phyloP scores from a whole-genome alignment of 2,113 vertebrate genomes.

The Xerus inauris region DNA sequence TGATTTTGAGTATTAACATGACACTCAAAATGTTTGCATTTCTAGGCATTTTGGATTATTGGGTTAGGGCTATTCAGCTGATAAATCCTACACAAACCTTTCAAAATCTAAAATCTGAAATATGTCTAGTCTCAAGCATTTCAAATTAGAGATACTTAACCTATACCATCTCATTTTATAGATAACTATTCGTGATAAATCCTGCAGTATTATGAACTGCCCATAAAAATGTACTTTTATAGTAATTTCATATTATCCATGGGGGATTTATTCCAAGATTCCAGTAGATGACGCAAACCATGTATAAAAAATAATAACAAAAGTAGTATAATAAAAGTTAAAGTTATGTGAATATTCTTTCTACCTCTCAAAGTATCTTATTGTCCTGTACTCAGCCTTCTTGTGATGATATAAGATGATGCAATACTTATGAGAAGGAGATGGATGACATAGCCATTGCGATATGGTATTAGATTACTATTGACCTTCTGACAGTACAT shows the following conservation, averaged over 20 bases:
- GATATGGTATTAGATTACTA: not conserved
- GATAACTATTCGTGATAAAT: not conserved
- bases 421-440: not conserved
- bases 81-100: not conserved
- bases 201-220: not conserved
- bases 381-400: not conserved
- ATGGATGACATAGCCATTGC: not conserved
- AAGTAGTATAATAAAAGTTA: not conserved
- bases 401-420: not conserved
- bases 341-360: no score
- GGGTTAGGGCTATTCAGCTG: not conserved
- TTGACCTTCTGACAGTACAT: not conserved
- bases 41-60: not conserved
- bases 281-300: not conserved
- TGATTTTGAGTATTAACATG: not conserved
- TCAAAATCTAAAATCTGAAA: not conserved
- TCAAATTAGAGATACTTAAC: not conserved
- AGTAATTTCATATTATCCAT: not conserved
- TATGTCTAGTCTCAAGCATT: not conserved
- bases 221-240: not conserved
- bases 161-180: not conserved
- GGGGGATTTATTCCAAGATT: not conserved
- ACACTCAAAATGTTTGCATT: not conserved
- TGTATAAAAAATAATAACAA: not conserved
- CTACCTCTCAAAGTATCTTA: no score